A percentile compares a stretch with the other conserved stretches of the same genome.
Conservation (phyloP, 2,888 invertebrate genomes). For the Odontomyia ornata region DNA sequence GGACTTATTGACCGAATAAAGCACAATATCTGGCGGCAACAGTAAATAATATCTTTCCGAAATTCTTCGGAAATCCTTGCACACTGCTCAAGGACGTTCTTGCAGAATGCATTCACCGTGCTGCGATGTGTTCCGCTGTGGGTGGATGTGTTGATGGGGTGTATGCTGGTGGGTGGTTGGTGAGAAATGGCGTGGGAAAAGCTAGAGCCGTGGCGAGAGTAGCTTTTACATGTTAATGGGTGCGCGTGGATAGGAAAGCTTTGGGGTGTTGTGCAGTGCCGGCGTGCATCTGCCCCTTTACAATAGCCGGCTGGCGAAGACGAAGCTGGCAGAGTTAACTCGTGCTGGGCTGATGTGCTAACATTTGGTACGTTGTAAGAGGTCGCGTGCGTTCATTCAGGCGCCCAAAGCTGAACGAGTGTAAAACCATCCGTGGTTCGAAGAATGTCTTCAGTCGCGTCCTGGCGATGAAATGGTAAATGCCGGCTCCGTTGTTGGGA, state of each 20-base stretch:
- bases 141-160: neutral
- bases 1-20: neutral
- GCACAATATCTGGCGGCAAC: neutral
- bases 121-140: slow-evolving; percentile 5
- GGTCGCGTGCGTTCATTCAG: slow-evolving; percentile 31
- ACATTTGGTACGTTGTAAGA: slow-evolving; percentile 18
- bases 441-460: slow-evolving; percentile 39
- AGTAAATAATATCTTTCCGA: neutral
- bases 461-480: slow-evolving; percentile 35
- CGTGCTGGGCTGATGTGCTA: slow-evolving; percentile 1
- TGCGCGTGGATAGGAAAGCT: slow-evolving; percentile 16
- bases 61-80: slow-evolving; percentile 7
- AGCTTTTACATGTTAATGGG: neutral
- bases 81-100: slow-evolving; percentile 15
- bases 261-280: neutral
- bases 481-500: slow-evolving; percentile 7
- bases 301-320: neutral
- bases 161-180: neutral
- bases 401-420: neutral
- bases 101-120: slow-evolving; percentile 20
- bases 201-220: neutral
- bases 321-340: neutral
- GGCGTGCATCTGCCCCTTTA: slow-evolving; percentile 11
- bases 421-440: slow-evolving; percentile 31
- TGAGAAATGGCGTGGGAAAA: slow-evolving; percentile 4